Percentiles rank a stretch among this genome's conserved stretches.
Evolutionary conservation across 2,797 vertebrate genomes (phyloP).

Genomic region (Intellagama lesueurii): DNA sequence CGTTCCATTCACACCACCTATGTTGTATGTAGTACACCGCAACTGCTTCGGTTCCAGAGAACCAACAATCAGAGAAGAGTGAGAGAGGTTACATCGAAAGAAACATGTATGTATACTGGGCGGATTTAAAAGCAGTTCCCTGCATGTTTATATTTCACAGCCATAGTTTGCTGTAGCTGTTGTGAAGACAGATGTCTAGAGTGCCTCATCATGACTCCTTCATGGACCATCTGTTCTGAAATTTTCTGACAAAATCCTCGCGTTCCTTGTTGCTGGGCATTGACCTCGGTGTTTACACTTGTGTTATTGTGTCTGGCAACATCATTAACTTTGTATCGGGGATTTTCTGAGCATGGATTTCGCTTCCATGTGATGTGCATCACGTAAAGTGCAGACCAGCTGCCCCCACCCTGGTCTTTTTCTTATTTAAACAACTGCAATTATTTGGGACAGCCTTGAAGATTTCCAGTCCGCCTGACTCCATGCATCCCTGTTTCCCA

Average conservation of each 20-base stretch:
- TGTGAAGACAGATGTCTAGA: slow-evolving; percentile 64
- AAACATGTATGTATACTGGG: slow-evolving; percentile 22
- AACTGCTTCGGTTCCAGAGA: not conserved
- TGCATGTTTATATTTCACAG: fast-evolving
- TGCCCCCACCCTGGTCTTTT: not conserved
- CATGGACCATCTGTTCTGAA: slow-evolving; percentile 62
- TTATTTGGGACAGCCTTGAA: slow-evolving; percentile 9
- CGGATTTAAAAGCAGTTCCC: slow-evolving; percentile 36
- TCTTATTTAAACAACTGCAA: slow-evolving; percentile 26
- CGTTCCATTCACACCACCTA: fast-evolving
- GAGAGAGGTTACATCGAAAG: slow-evolving; percentile 8
- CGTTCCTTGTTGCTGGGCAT: slow-evolving; percentile 61
- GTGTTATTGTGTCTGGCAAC: slow-evolving; percentile 49
- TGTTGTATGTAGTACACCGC: not conserved
- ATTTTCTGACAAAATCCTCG: slow-evolving; percentile 61
- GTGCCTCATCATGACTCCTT: slow-evolving; percentile 50
- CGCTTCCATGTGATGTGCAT: not conserved
- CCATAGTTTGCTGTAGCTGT: slow-evolving; percentile 38
- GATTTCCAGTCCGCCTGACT: slow-evolving; percentile 4
- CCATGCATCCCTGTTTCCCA: slow-evolving; percentile 18
- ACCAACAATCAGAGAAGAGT: not conserved
- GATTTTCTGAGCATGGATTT: slow-evolving; percentile 49
- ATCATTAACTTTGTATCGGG: slow-evolving; percentile 32
- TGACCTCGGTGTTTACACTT: slow-evolving; percentile 51
- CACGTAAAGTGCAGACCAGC: not conserved